These are phyloP conservation scores for Trichonephila clavata DNA, from an alignment of 1,140 invertebrate genomes.

Conservation along the genomic window DNA sequence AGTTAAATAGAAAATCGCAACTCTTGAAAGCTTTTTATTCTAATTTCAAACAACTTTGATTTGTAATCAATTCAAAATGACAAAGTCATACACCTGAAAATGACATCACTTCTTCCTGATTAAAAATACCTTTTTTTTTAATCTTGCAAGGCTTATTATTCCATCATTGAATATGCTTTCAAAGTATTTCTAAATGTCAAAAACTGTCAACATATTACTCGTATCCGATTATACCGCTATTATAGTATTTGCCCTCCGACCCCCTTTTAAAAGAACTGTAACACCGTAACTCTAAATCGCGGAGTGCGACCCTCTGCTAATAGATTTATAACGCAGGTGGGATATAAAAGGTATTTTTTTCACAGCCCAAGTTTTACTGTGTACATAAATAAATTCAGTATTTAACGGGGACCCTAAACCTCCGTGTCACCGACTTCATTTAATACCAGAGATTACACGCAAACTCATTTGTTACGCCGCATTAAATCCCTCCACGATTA, in stretches of 20 bases:
- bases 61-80: not conserved
- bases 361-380: not conserved
- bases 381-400: slow-evolving; percentile 74
- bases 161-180: not conserved
- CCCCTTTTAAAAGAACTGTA: not conserved
- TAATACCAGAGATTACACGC: slow-evolving; percentile 69
- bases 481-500: slow-evolving; percentile 29
- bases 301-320: not conserved
- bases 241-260: slow-evolving; percentile 26
- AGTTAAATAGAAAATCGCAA: not conserved
- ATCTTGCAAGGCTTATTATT: not conserved
- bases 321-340: slow-evolving; percentile 69
- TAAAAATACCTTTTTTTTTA: not conserved
- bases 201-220: slow-evolving; percentile 20
- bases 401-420: slow-evolving; percentile 23
- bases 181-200: slow-evolving; percentile 42
- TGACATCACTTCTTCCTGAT: not conserved
- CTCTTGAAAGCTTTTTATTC: not conserved
- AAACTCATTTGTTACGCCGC: slow-evolving; percentile 73
- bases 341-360: not conserved
- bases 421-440: slow-evolving; percentile 70
- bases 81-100: not conserved
- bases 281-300: not conserved
- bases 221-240: slow-evolving; percentile 44
- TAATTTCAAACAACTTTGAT: not conserved